These are phyloP conservation scores for Diadegma fenestrale DNA, from an alignment of 2,888 invertebrate genomes.

Conservation along the genomic window DNA sequence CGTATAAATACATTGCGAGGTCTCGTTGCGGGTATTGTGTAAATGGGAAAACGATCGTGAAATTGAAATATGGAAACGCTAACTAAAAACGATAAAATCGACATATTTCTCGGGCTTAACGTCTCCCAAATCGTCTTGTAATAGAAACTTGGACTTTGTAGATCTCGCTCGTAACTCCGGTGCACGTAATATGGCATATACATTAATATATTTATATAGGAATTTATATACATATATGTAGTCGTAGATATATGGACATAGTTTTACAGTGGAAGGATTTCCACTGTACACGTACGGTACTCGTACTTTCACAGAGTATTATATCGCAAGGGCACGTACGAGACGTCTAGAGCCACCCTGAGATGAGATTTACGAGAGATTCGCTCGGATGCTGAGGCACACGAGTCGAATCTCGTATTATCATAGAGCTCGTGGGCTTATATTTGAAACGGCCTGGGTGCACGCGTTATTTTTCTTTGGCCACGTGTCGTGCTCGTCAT, in stretches of 20 bases:
- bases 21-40: background rate
- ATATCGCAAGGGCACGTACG: conserved; percentile 66
- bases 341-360: conserved; percentile 64
- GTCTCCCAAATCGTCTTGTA: conserved; percentile 63
- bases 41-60: conserved; percentile 45
- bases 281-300: conserved; percentile 27
- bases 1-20: conserved; percentile 5
- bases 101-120: conserved; percentile 62
- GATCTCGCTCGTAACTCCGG: conserved; percentile 48
- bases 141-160: conserved; percentile 65
- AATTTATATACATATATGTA: background rate
- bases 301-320: conserved; percentile 44
- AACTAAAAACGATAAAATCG: conserved; percentile 68
- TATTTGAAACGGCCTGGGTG: conserved; percentile 19
- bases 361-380: conserved; percentile 72
- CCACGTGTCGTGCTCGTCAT: conserved; percentile 32
- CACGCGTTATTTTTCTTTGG: conserved; percentile 31
- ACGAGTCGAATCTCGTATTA: conserved; percentile 72
- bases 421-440: conserved; percentile 61
- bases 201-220: conserved; percentile 41
- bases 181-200: conserved; percentile 47
- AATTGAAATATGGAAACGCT: conserved; percentile 50
- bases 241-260: background rate
- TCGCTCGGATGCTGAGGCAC: conserved; percentile 67
- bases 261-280: conserved; percentile 17